phyloP scores from a whole-genome alignment of 2,797 vertebrate genomes.

The Cyprinodon diabolis region DNA sequence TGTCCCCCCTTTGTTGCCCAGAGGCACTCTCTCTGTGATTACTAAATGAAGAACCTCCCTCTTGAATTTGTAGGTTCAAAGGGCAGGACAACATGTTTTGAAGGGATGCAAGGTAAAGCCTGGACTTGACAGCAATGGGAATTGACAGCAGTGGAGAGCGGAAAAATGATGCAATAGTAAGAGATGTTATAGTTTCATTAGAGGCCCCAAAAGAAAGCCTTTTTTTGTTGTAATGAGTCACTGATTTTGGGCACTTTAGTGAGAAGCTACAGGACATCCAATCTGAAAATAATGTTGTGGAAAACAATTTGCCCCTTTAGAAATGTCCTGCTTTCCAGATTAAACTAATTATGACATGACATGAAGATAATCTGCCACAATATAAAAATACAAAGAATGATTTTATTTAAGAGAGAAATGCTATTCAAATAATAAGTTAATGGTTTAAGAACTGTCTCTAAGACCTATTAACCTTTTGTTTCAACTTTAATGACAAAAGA shows the following conservation, averaged over 20 bases:
- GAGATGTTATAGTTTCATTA: conserved; percentile 12
- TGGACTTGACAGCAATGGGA: conserved; percentile 13
- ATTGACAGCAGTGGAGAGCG: conserved; percentile 3
- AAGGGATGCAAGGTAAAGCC: conserved; percentile 3
- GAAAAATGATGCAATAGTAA: conserved; percentile 22
- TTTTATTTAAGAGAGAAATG: not conserved
- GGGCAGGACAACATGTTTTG: conserved; percentile 60
- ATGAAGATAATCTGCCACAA: not conserved
- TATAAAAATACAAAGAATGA: not conserved
- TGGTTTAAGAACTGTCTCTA: not conserved
- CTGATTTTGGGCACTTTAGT: conserved; percentile 32
- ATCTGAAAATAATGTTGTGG: not conserved
- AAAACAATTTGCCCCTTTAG: not conserved
- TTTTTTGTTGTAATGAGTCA: conserved; percentile 9
- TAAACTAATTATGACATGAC: not conserved
- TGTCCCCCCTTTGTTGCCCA: not conserved
- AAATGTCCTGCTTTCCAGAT: not conserved
- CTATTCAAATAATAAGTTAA: not conserved
- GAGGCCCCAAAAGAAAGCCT: conserved; percentile 6
- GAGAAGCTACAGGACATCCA: conserved; percentile 36
- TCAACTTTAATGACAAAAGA: no score
- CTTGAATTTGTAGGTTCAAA: conserved; percentile 54
- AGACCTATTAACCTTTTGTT: not conserved
- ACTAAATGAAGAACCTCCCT: conserved; percentile 54
- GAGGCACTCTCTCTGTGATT: conserved; percentile 43